Percentiles rank a stretch among this genome's conserved stretches.
Conservation (phyloP, 2,113 vertebrate genomes). For the Epinephelus fuscoguttatus region DNA sequence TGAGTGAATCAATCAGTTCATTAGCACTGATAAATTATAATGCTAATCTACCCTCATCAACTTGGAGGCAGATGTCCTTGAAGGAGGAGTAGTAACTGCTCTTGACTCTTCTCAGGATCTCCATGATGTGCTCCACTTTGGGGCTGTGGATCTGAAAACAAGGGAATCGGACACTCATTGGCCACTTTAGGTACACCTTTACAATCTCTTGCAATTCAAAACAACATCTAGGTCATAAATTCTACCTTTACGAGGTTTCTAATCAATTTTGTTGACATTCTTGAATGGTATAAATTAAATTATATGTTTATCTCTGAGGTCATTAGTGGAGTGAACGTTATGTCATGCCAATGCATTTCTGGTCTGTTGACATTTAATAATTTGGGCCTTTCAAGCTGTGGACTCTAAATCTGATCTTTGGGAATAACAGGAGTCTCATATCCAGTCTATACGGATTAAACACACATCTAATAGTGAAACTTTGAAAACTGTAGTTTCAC, state of each 20-base stretch:
- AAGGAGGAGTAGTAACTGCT: slow-evolving; percentile 83
- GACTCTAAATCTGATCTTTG: background rate
- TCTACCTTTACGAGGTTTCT: background rate
- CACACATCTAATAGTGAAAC: background rate
- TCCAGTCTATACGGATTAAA: background rate
- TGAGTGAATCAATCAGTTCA: background rate
- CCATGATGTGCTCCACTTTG: slow-evolving; percentile 75
- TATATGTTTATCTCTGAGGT: background rate
- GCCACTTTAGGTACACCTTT: background rate
- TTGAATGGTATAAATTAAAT: background rate
- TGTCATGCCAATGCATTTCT: background rate
- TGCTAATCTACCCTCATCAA: slow-evolving; percentile 74
- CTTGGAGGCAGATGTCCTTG: slow-evolving; percentile 75
- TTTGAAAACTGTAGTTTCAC: background rate
- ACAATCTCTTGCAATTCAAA: background rate
- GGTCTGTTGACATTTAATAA: background rate
- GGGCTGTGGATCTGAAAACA: slow-evolving; percentile 77
- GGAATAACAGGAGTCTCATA: background rate
- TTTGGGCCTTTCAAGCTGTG: background rate
- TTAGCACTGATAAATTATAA: slow-evolving; percentile 8
- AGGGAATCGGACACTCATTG: background rate
- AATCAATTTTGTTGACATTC: background rate
- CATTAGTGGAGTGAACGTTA: background rate
- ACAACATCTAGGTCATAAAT: background rate
- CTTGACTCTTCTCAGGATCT: slow-evolving; percentile 79